Evolutionary conservation across 1,140 invertebrate genomes (phyloP).

Genomic region (Tetraneura akinire): DNA sequence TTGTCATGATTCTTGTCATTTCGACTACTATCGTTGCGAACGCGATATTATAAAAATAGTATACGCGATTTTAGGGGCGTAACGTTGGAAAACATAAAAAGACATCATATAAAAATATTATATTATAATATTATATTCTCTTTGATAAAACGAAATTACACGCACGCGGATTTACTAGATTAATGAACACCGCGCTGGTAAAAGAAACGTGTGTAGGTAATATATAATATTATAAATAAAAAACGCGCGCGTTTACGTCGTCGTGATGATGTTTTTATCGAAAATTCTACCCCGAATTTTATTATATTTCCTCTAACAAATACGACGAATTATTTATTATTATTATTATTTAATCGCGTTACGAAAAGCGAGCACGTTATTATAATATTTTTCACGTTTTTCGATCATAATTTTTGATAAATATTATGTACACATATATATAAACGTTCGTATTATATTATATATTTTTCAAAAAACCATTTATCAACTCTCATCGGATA

Average conservation of each 20-base stretch:
- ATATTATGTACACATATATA: background rate
- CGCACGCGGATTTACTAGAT: background rate
- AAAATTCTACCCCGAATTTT: background rate
- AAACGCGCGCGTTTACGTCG: background rate
- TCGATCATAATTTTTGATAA: background rate
- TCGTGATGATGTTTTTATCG: conserved; percentile 7
- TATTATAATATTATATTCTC: too few species aligned
- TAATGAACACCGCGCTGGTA: background rate
- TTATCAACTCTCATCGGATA: conserved; percentile 2
- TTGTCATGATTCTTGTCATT: too few species aligned
- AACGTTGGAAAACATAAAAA: too few species aligned
- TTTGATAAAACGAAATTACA: background rate
- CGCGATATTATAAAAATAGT: too few species aligned
- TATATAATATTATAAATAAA: too few species aligned
- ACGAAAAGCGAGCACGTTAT: background rate
- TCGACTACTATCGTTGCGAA: too few species aligned
- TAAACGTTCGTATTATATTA: background rate
- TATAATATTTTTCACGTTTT: conserved; percentile 14
- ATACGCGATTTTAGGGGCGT: too few species aligned
- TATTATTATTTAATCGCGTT: background rate
- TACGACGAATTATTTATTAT: too few species aligned
- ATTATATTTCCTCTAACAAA: too few species aligned
- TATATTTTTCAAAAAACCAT: conserved; percentile 10
- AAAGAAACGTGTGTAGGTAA: too few species aligned
- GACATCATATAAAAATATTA: too few species aligned